Conservation (phyloP, 2,113 vertebrate genomes). For the Notechis scutatus region DNA sequence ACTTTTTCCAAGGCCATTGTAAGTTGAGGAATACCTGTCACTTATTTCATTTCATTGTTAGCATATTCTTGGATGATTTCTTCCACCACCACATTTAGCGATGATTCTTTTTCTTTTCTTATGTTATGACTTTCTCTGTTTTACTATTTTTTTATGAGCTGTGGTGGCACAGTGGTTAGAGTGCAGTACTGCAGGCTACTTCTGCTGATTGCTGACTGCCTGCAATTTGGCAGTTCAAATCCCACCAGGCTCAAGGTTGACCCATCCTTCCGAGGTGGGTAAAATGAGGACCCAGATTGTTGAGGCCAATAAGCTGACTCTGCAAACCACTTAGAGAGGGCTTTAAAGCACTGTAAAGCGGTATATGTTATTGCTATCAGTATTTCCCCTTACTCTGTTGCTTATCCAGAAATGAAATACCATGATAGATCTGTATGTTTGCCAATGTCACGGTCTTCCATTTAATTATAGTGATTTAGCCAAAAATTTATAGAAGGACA, state of each 20-base stretch:
- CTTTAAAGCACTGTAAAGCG: too few relatives aligned
- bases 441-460: not conserved
- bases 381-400: not conserved
- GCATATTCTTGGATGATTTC: not conserved
- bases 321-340: too few relatives aligned
- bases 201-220: too few relatives aligned
- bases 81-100: not conserved
- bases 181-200: too few relatives aligned
- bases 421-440: not conserved
- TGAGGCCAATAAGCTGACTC: too few relatives aligned
- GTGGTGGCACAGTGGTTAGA: too few relatives aligned
- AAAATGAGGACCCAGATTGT: too few relatives aligned
- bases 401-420: not conserved
- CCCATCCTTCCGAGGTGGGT: too few relatives aligned
- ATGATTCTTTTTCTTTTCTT: not conserved
- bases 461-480: not conserved
- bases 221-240: too few relatives aligned
- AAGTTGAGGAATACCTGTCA: too few relatives aligned
- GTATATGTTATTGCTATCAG: not conserved
- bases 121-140: not conserved
- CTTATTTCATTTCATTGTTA: not conserved
- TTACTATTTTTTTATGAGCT: not conserved
- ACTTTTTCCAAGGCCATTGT: too few relatives aligned
- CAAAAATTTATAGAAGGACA: not conserved
- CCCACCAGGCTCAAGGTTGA: too few relatives aligned